phyloP scores from a whole-genome alignment of 2,797 vertebrate genomes.

The Scarus forsteni region DNA sequence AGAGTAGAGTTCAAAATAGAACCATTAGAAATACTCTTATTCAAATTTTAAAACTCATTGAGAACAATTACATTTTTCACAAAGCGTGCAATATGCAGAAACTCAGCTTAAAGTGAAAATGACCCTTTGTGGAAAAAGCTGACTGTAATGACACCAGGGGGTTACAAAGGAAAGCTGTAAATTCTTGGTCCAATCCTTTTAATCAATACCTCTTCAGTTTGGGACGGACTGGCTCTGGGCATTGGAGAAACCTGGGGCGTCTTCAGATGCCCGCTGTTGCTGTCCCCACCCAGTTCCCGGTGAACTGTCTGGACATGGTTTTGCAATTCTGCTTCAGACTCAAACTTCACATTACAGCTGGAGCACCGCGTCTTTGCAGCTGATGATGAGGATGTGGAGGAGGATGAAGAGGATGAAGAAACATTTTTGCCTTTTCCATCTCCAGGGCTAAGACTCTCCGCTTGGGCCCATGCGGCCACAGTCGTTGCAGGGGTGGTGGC shows the following conservation, averaged over 20 bases:
- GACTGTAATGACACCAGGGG: no score
- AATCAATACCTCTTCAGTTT: constrained; percentile 94
- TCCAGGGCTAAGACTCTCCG: constrained; percentile 90
- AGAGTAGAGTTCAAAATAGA: no score
- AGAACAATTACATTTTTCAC: no score
- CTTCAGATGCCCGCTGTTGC: constrained; percentile 91
- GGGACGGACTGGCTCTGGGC: constrained; percentile 97
- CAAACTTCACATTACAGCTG: constrained; percentile 99
- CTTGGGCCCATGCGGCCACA: constrained; percentile 87
- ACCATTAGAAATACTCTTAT: no score
- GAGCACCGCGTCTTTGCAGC: constrained; percentile 94
- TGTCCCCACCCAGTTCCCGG: constrained; percentile 91
- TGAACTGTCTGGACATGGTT: constrained; percentile 95
- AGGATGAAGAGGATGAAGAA: constrained; percentile 86
- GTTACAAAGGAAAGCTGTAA: neutral
- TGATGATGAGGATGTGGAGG: constrained; percentile 83
- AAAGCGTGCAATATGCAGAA: no score
- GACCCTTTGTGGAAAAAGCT: no score
- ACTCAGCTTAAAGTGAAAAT: no score
- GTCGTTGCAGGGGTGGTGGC: constrained; percentile 73
- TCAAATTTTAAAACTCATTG: no score
- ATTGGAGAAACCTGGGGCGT: constrained; percentile 97
- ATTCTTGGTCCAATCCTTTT: constrained; percentile 3
- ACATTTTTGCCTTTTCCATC: constrained; percentile 92
- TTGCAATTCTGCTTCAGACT: constrained; percentile 96